Conservation (phyloP, 2,888 invertebrate genomes). For the Nyleta sp. region DNA sequence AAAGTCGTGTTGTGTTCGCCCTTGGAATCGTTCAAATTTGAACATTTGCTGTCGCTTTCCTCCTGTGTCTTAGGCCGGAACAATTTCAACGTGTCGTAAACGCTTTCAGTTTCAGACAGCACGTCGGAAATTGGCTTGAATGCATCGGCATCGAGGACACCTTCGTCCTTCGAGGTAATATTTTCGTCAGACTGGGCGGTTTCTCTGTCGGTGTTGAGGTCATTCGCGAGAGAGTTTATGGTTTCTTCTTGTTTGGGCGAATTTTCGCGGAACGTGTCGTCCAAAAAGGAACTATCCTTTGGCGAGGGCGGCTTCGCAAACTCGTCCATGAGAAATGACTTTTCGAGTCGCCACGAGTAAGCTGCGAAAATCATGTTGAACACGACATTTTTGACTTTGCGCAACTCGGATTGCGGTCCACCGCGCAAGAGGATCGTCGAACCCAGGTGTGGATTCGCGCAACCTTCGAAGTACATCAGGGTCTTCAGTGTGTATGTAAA, state of each 20-base stretch:
- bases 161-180: conserved; percentile 1
- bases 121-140: conserved; percentile 71
- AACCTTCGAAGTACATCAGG: conserved; percentile 96
- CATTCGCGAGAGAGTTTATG: too few species aligned
- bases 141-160: background rate
- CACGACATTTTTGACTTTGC: conserved; percentile 92
- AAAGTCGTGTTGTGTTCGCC: conserved; percentile 64
- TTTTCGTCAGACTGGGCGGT: too few species aligned
- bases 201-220: too few species aligned
- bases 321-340: conserved; percentile 93
- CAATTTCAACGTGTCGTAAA: conserved; percentile 79
- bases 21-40: conserved; percentile 39
- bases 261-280: conserved; percentile 74
- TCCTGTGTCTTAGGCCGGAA: conserved; percentile 72
- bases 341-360: conserved; percentile 97
- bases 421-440: conserved; percentile 95
- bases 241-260: conserved; percentile 59
- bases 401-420: conserved; percentile 87
- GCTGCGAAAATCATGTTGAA: conserved; percentile 91
- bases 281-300: conserved; percentile 83
- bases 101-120: conserved; percentile 71
- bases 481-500: conserved; percentile 88
- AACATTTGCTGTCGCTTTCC: conserved; percentile 36
- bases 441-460: conserved; percentile 91
- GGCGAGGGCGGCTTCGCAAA: conserved; percentile 89